Evolutionary conservation across 2,113 vertebrate species (phyloP).

Genomic region (Fregetta grallaria): DNA sequence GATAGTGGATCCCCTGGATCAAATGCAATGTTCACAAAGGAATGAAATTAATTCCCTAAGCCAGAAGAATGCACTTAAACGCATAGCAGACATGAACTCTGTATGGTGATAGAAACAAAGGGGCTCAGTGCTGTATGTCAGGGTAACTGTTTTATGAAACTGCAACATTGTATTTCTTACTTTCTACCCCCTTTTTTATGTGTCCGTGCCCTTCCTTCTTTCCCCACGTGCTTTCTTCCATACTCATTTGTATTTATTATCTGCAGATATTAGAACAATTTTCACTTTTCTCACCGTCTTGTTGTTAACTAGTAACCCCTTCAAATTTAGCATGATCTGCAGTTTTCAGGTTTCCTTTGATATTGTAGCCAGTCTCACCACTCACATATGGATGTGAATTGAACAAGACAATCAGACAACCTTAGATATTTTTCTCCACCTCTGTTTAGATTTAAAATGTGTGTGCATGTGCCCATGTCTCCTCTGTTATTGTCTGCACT

Average conservation of each 20-base stretch:
- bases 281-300: not conserved
- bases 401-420: not conserved
- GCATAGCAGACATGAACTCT: not conserved
- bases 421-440: not conserved
- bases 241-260: not conserved
- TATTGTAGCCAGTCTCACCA: not conserved
- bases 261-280: not conserved
- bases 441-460: not conserved
- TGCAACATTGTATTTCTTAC: not conserved
- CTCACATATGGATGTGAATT: not conserved
- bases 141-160: not conserved
- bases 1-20: not conserved
- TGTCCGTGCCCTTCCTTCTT: not conserved
- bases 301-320: not conserved
- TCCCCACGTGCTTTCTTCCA: not conserved
- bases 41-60: not conserved
- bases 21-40: not conserved
- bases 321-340: not conserved
- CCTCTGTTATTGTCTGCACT: not conserved
- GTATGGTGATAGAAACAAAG: not conserved
- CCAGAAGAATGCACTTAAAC: not conserved
- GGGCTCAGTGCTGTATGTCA: not conserved
- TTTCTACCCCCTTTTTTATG: not conserved
- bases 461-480: not conserved
- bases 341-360: not conserved